Base-by-base conservation (phyloP, 2,888 invertebrate genomes). In the Yponomeuta cagnagella region DNA sequence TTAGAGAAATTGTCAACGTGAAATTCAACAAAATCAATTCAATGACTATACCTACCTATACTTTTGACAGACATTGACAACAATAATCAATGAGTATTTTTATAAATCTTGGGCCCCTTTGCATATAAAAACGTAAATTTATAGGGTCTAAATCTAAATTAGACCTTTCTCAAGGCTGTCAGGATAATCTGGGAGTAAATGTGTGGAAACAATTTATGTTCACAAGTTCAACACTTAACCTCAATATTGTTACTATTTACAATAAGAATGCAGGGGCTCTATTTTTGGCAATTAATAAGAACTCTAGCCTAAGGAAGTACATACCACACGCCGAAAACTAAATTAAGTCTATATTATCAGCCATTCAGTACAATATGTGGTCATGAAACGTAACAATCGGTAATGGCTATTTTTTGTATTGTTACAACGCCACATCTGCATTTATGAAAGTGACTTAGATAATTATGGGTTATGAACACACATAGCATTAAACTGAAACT, bases 321-420 rank as follows among this genome's bases (percentile, higher is more conserved):
- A 30, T 6, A 65, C 5, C 30, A 65, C 10, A 30, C 65, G 5
- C 12, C 15, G 4, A 30, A 30, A n/a, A 33, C 30, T 65, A 65
- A 65, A 31, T 33, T 43, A 43, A 43, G 8, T 8, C 43, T 43
- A 8, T 43, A 43, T 43, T 43, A 30, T 65, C 33, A 65, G 65
- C 23, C 12, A 30, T 15, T 65, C 31, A 12, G 43, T 12, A 43
- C 30, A 37, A 48, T 64, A 84, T 78, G 86, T 89, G 87, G 88
- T 88, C 86, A 88, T 85, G 85, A 88, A 89, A 91, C 88, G 89
- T 90, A 90, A 90, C 89, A 88, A 85, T 87, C 86, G 84, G 87
- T 87, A 90, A 90, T 89, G 89, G 88, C 88, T 82, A 86, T 89
- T 89, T 88, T 84, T 84, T 86, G 81, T 86, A 85, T 23, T 81